Conservation (phyloP, 2,888 invertebrate species). For the Drosophila parthenogenetica region DNA sequence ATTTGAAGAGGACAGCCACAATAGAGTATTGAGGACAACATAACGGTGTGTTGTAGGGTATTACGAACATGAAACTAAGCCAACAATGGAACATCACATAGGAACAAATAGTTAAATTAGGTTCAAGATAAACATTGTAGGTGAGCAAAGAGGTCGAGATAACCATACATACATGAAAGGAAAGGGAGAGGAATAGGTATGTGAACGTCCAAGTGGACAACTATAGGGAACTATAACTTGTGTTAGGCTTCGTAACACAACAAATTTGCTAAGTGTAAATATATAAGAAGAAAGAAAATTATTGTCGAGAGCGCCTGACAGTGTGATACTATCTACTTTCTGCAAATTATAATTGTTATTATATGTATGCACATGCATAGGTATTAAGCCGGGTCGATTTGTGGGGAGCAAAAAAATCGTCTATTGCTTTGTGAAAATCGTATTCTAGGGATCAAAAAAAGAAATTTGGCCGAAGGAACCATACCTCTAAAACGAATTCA, state of each 20-base stretch:
- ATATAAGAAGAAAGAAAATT: too few relatives aligned
- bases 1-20: constrained; percentile 34
- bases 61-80: constrained; percentile 51
- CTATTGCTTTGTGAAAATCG: too few relatives aligned
- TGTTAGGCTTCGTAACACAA: constrained; percentile 41
- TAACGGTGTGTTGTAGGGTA: constrained; percentile 34
- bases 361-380: too few relatives aligned
- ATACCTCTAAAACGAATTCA: too few relatives aligned
- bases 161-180: neutral
- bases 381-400: too few relatives aligned
- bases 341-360: too few relatives aligned
- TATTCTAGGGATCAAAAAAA: too few relatives aligned
- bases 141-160: neutral
- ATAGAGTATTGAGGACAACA: constrained; percentile 17
- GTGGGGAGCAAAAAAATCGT: too few relatives aligned
- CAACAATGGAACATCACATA: constrained; percentile 72
- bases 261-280: constrained; percentile 42
- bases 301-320: too few relatives aligned
- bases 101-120: constrained; percentile 62
- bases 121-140: constrained; percentile 7
- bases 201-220: constrained; percentile 7
- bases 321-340: too few relatives aligned
- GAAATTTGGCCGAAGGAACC: too few relatives aligned
- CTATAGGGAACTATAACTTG: constrained; percentile 44
- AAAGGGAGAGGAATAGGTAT: neutral